Evolutionary conservation across 2,888 invertebrate species (phyloP), one percentile per base, ranked within the genome.

Genomic region (Drymonia ruficornis): DNA sequence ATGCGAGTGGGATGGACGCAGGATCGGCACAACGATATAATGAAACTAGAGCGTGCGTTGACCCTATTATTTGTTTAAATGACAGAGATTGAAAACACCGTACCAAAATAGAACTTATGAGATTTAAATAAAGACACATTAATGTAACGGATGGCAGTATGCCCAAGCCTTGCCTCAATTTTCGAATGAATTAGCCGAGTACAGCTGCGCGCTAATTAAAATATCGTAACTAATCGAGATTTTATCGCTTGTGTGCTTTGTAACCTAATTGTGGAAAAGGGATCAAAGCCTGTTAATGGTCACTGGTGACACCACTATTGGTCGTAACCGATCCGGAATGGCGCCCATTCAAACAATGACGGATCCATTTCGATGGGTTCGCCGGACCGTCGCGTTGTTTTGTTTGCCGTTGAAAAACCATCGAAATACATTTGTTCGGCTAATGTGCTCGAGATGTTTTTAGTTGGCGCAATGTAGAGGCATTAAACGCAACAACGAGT

Each of bases 31-130:
- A 49, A 53, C 73, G 61, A 76, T 76, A 70, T 69, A 59, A 63
- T 63, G 60, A 76, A 84, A 80, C 71, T 86, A 69, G 86, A 83
- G 80, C 85, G 82, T 74, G 38, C 82, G 64, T 81, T 82, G 83
- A 83, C 80, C 80, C 78, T 60, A 74, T 70, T 66, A 57, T 71
- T 64, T 53, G 44, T 50, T 46, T 50, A 50, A 50, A 34, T 42
- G 47, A 6, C 18, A 18, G 50, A 51, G 58, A 60, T 58, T 56
- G 40, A 48, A 63, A 61, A 59, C 61, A 55, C 23, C 60, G 56
- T 49, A 59, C 55, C 31, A 8, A 12, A 31, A 11, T 6, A 9
- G 12, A n/a, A n/a, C n/a, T n/a, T n/a, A n/a, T n/a, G n/a, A n/a
- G n/a, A n/a, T n/a, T n/a, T n/a, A n/a, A 31, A 6, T 23, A 7